phyloP scores from a whole-genome alignment of 2,888 invertebrate genomes.

The Pristionchus arcanus region DNA sequence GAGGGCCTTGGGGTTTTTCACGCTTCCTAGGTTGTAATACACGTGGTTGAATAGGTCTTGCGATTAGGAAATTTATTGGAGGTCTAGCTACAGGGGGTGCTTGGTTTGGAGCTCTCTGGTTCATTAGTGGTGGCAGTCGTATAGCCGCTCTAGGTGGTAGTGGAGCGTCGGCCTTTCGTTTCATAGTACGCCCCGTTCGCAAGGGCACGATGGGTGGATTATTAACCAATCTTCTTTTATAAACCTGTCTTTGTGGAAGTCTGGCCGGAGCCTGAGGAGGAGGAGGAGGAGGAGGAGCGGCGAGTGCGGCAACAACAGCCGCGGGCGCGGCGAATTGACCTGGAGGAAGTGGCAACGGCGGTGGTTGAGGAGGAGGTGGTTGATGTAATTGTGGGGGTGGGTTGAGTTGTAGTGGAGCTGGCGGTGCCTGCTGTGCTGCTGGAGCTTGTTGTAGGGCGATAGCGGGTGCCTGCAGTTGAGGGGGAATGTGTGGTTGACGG shows the following conservation, averaged over 20 bases:
- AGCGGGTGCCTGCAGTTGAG: neutral
- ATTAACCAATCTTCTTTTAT: neutral
- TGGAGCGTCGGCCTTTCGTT: neutral
- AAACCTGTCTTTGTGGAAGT: neutral
- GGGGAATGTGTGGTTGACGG: no score
- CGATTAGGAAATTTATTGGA: neutral
- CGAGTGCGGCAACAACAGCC: neutral
- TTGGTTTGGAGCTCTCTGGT: neutral
- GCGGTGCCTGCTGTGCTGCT: neutral
- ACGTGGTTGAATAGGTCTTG: neutral
- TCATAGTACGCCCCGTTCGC: neutral
- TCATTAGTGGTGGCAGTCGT: neutral
- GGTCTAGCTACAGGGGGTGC: neutral
- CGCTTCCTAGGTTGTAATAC: neutral
- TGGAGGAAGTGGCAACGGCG: neutral
- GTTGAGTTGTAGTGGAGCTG: neutral
- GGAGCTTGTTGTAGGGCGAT: neutral
- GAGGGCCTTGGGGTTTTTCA: neutral
- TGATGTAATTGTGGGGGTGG: neutral
- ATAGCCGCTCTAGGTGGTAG: no score
- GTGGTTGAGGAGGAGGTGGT: neutral
- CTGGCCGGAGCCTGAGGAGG: neutral
- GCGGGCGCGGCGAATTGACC: slow-evolving; percentile 5
- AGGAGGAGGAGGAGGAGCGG: neutral
- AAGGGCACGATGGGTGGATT: neutral